A percentile compares a stretch with the other conserved stretches of the same genome.
phyloP scores from a whole-genome alignment of 2,888 invertebrate genomes.

The Artemia sp. region DNA sequence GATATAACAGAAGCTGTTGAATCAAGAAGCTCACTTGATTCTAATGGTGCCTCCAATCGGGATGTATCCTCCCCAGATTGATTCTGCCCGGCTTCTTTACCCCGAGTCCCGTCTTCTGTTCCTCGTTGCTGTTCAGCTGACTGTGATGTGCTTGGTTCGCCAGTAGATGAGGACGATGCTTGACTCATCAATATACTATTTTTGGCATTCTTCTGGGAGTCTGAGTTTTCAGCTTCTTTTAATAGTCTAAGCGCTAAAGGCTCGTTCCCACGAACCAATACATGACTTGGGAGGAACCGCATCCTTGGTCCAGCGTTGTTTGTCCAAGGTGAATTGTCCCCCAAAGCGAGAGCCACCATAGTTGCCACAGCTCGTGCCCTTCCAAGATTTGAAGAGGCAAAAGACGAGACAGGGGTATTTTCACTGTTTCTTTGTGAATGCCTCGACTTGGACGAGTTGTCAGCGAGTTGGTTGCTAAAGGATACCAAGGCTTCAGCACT shows the following conservation, averaged over 20 bases:
- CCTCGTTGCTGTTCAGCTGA: slow-evolving; percentile 17
- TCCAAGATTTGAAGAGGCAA: slow-evolving; percentile 22
- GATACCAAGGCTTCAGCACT: slow-evolving; percentile 43
- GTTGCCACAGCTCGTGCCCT: neutral
- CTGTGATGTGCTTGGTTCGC: slow-evolving; percentile 17
- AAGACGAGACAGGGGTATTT: slow-evolving; percentile 21
- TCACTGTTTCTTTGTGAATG: slow-evolving; percentile 18
- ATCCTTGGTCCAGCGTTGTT: neutral
- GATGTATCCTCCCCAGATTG: neutral
- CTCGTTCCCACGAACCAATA: slow-evolving; percentile 17
- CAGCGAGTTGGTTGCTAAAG: slow-evolving; percentile 24
- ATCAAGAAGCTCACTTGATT: slow-evolving; percentile 7
- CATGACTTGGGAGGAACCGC: neutral
- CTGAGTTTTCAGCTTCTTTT: slow-evolving; percentile 23
- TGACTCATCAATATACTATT: slow-evolving; percentile 23
- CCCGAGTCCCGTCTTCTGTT: neutral
- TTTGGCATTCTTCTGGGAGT: slow-evolving; percentile 24
- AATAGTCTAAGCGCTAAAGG: slow-evolving; percentile 18
- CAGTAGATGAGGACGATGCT: slow-evolving; percentile 18
- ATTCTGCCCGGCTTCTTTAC: slow-evolving; percentile 17
- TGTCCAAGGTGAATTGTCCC: neutral
- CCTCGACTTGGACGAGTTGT: slow-evolving; percentile 16
- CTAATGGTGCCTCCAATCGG: neutral
- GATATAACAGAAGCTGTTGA: slow-evolving; percentile 4
- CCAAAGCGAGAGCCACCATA: slow-evolving; percentile 4